Percentiles rank a stretch among this genome's conserved stretches.
Conservation (phyloP, 1,140 invertebrate species). For the Lucilia sericata region DNA sequence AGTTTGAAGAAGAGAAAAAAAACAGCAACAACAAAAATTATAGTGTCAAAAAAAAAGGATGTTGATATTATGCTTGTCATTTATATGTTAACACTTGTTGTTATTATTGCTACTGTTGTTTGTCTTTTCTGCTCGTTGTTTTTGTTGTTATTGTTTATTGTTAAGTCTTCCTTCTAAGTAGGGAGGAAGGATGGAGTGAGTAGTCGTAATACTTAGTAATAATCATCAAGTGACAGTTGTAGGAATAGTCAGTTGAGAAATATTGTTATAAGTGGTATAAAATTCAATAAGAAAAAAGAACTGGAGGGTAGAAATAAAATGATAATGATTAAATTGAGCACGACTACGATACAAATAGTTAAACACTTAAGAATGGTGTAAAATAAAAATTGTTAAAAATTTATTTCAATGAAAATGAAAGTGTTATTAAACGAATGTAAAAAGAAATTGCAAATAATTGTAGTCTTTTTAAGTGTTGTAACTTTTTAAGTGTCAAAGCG, state of each 20-base stretch:
- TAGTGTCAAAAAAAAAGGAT: background rate
- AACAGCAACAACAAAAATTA: background rate
- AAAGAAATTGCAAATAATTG: background rate
- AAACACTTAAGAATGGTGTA: background rate
- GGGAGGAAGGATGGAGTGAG: background rate
- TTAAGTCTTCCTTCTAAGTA: background rate
- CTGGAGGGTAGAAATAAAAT: background rate
- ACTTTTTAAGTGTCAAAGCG: too few relatives aligned
- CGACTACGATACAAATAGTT: slow-evolving; percentile 8
- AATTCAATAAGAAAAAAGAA: background rate
- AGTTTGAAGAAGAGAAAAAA: background rate
- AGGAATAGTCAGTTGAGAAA: background rate
- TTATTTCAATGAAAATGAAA: background rate
- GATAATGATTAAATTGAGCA: slow-evolving; percentile 32
- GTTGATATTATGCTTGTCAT: slow-evolving; percentile 43
- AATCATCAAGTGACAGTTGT: background rate
- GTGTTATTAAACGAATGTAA: background rate
- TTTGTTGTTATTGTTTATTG: background rate
- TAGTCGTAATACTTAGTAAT: background rate
- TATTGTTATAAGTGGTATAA: too few relatives aligned
- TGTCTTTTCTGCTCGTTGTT: too few relatives aligned
- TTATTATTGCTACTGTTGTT: slow-evolving; percentile 6
- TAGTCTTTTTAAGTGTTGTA: background rate
- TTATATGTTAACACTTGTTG: slow-evolving; percentile 44
- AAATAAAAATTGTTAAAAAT: background rate